Base-by-base conservation (phyloP, 2,888 invertebrate genomes). In the Camponotus fellah region DNA sequence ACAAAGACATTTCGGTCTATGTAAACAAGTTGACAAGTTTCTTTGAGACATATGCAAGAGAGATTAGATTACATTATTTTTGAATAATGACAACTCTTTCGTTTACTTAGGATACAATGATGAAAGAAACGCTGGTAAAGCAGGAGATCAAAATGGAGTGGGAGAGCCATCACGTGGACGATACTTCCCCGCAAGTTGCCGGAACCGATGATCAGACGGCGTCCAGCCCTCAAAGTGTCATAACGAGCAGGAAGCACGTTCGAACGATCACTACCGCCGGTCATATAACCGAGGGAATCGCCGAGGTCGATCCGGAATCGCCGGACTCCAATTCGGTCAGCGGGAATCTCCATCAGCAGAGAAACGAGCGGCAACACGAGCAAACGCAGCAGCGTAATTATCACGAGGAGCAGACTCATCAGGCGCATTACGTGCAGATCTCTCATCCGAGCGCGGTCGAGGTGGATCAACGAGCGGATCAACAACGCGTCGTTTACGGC, bases 201-300 rank as follows among this genome's bases (percentile, higher is more conserved):
- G 86, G 91, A 66, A 83, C 88, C 12, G 90, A 91, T 4, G 93
- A 93, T 4, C 93, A 91, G 37, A 84, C 92, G 8, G 85, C 79
- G 2, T 91, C 86, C n/a, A 94, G 91, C 82, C 92, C 94, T 0
- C 93, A 92, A 6, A 94, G 94, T 21, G 96, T 96, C 32, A 96
- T 96, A 92, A 96, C 96, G 14, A 95, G 95, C 43, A 95, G 96
- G 12, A 95, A 96, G 79, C 95, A 95, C 85, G 95, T 96, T 71
- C 95, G 96, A 71, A 96, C 96, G 46, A 96, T 96, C 91, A 96
- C 96, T 34, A 95, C 96, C 12, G 95, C 96, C 64, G 96, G 96
- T 3, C 96, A 96, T 92, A 96, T 96, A 84, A 96, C 94, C 0
- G 95, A 95, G 76, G 91, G 92, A 0, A 86, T 92, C 8, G 87